These are phyloP conservation scores for Netelia inedita DNA, from an alignment of 2,888 invertebrate species.

Conservation along the genomic window DNA sequence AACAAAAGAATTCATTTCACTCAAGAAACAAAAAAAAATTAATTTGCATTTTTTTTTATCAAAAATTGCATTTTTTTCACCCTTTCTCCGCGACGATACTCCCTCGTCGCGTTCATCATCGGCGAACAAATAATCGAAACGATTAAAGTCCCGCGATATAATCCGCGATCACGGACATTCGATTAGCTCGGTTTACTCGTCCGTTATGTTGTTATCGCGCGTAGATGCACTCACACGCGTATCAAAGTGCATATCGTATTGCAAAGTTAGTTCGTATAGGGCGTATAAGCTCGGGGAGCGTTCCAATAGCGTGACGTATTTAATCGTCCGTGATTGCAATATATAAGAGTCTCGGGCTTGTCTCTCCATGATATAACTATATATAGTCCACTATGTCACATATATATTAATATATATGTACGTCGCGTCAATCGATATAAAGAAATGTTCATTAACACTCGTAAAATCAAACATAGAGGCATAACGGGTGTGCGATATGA, in stretches of 20 bases:
- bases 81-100: too few relatives aligned
- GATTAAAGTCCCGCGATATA: not conserved
- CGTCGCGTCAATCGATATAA: conserved; percentile 21
- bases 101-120: too few relatives aligned
- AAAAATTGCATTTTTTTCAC: too few relatives aligned
- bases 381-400: not conserved
- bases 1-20: too few relatives aligned
- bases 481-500: conserved; percentile 19
- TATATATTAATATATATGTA: not conserved
- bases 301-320: conserved; percentile 40
- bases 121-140: not conserved
- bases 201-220: not conserved
- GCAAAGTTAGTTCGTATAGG: conserved; percentile 10
- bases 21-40: too few relatives aligned
- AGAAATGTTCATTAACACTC: conserved; percentile 39
- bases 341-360: not conserved
- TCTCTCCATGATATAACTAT: not conserved
- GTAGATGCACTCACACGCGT: not conserved
- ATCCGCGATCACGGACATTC: conserved; percentile 15
- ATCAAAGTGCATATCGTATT: not conserved
- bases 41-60: too few relatives aligned
- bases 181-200: conserved; percentile 4
- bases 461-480: not conserved
- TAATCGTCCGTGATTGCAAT: conserved; percentile 26
- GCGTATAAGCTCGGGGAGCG: not conserved